A percentile compares a stretch with the other conserved stretches of the same genome.
Conservation (phyloP, 2,888 invertebrate species). For the Dicyrtomina minuta region DNA sequence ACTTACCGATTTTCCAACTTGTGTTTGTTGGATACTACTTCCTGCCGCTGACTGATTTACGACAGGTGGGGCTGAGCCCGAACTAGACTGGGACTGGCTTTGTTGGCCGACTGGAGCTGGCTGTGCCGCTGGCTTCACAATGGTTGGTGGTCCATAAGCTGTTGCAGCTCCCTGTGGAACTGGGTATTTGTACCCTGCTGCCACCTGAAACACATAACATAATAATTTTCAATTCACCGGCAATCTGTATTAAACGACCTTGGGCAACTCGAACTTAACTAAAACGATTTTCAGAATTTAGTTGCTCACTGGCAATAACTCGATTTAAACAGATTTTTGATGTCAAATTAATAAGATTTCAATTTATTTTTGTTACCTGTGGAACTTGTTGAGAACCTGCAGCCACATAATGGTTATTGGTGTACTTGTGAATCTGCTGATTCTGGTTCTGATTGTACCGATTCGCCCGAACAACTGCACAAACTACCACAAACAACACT, state of each 20-base stretch:
- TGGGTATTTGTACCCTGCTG: constrained; percentile 19
- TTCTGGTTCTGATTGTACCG: too few relatives aligned
- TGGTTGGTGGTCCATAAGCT: constrained; percentile 1
- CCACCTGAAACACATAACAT: constrained; percentile 1
- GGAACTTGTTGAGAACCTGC: constrained; percentile 19
- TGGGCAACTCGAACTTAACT: too few relatives aligned
- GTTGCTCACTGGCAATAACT: too few relatives aligned
- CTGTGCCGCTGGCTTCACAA: constrained; percentile 1
- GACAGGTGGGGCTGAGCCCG: not conserved
- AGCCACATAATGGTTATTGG: constrained; percentile 21
- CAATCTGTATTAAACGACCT: too few relatives aligned
- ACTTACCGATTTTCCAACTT: too few relatives aligned
- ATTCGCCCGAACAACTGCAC: too few relatives aligned
- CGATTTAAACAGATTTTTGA: too few relatives aligned
- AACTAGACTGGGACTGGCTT: not conserved
- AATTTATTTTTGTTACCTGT: not conserved
- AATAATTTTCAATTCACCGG: too few relatives aligned
- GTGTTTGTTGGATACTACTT: too few relatives aligned
- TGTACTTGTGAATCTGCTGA: constrained; percentile 23
- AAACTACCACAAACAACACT: too few relatives aligned
- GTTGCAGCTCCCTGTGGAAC: constrained; percentile 3
- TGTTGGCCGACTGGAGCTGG: not conserved
- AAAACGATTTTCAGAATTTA: too few relatives aligned
- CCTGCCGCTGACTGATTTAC: too few relatives aligned
- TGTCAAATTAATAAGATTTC: not conserved